Evolutionary conservation across 2,888 invertebrate species (phyloP), one percentile per base, ranked within the genome.

Genomic region (Clivina fossor): DNA sequence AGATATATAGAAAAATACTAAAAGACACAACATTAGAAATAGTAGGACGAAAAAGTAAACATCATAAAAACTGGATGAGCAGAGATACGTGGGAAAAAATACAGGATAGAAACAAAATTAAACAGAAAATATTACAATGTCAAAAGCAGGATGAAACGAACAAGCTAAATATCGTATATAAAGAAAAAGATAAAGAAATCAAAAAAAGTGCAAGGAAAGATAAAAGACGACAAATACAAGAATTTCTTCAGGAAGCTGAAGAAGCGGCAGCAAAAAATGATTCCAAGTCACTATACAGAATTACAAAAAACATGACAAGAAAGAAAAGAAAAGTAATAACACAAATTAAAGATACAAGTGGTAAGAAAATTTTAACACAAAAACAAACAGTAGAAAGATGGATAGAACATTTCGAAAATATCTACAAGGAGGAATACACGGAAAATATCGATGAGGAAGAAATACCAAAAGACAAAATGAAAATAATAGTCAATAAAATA

Each of bases 51-150:
- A 35, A 13, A 35, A 35, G 3, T 4, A 35, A 35, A 4, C 13
- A 35, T 35, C 35, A 35, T 35, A 35, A 35, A 35, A 35, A 8
- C 35, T 35, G 35, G 35, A n/a, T 35, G 11, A 35, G 11, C 4
- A 4, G 13, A 7, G 4, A 33, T 33, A 33, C n/a, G n/a, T 33
- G 33, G 33, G n/a, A 33, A 13, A 35, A 35, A 15, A 35, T 35
- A n/a, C 2, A 2, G 7, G 35, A 35, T 4, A 35, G 35, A 35
- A 35, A 11, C 13, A n/a, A 35, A 13, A 35, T 35, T 35, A 35
- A 13, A 35, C 35, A 35, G 7, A 35, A 35, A n/a, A 35, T 35
- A 4, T 2, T 16, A 13, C 4, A 8, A 13, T 7, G 35, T 13
- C 2, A 3, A 8, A 35, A 35, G 4, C 8, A 13, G 16, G 35